A percentile compares a stretch with the other conserved stretches of the same genome.
These are phyloP conservation scores for Oryzias dopingdopingensis DNA, from an alignment of 2,797 vertebrate species.

Conservation along the genomic window DNA sequence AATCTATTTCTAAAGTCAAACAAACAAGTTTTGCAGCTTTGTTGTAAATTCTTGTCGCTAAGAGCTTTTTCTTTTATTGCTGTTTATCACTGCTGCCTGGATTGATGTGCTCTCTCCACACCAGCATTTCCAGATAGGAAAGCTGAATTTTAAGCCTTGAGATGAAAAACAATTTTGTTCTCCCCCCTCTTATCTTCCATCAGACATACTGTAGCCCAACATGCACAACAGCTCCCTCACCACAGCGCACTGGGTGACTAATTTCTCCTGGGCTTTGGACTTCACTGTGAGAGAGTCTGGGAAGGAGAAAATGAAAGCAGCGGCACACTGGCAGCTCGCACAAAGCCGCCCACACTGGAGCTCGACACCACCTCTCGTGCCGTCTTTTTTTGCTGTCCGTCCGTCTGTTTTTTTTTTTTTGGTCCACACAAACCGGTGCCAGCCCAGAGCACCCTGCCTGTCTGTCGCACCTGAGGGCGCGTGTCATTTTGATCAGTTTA, in stretches of 20 bases:
- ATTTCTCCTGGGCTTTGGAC: conserved; percentile 79
- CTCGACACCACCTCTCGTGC: conserved; percentile 54
- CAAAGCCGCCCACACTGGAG: conserved; percentile 58
- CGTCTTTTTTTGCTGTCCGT: conserved; percentile 35
- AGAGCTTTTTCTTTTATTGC: conserved; percentile 23
- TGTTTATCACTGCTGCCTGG: conserved; percentile 35
- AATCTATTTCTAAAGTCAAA: no score
- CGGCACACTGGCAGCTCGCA: conserved; percentile 52
- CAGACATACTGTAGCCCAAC: conserved; percentile 23
- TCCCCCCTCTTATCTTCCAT: conserved; percentile 27
- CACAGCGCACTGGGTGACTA: conserved; percentile 62
- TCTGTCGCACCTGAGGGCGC: conserved; percentile 22
- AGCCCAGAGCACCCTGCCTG: conserved; percentile 38
- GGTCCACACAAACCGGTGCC: conserved; percentile 25
- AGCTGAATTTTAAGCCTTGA: conserved; percentile 53
- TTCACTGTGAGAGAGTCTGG: conserved; percentile 56
- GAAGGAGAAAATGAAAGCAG: conserved; percentile 64
- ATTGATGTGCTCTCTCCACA: conserved; percentile 39
- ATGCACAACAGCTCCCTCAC: conserved; percentile 35
- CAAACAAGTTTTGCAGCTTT: no score
- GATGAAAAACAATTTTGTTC: conserved; percentile 53
- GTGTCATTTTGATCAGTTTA: conserved; percentile 58
- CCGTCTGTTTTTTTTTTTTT: conserved; percentile 19
- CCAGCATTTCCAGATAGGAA: conserved; percentile 59
- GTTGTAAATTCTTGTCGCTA: no score